Evolutionary conservation across 2,888 invertebrate genomes (phyloP), one percentile per base, ranked within the genome.

Genomic region (Cantharis nigra): DNA sequence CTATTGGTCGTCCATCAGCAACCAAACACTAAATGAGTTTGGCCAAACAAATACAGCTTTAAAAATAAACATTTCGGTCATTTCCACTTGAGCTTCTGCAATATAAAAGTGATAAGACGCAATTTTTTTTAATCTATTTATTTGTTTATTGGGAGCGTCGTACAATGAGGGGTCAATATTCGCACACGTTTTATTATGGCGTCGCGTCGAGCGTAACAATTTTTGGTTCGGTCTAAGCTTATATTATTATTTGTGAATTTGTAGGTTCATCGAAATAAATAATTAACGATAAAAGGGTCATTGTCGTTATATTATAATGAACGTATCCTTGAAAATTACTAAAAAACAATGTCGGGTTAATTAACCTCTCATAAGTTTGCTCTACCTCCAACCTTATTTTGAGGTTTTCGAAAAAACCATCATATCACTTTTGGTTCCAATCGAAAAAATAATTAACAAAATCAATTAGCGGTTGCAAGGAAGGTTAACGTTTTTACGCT

Each of bases 331-430:
- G 72, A 72, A 72, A 65, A 63, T 30, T 13, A 26, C 10, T 10
- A 63, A 63, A 64, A 64, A 72, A 72, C 33, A 23, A 71, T 67
- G 18, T 62, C 70, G 70, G 18, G 72, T 63, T 65, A 64, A 72
- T 72, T 72, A 65, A 72, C 72, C 72, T 72, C 65, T 16, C n/a
- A n/a, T 30, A 23, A 23, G 3, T 20, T 18, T 13, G 13, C 26
- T 67, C 13, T 23, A 26, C 4, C 13, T 23, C 10, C 10, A 26
- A n/a, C 65, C n/a, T 67, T 67, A 67, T 67, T 67, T 67, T 67
- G 65, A 23, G 65, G 18, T 67, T 67, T 23, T n/a, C 49, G n/a
- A 49, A 49, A 49, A 30, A 49, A n/a, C n/a, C 7, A 49, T 49
- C n/a, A 49, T 49, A n/a, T 49, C 49, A n/a, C 2, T 49, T n/a